A percentile compares a stretch with the other conserved stretches of the same genome.
These are phyloP conservation scores for Tetraodon nigroviridis DNA, from an alignment of 2,113 vertebrate genomes.

Conservation along the genomic window DNA sequence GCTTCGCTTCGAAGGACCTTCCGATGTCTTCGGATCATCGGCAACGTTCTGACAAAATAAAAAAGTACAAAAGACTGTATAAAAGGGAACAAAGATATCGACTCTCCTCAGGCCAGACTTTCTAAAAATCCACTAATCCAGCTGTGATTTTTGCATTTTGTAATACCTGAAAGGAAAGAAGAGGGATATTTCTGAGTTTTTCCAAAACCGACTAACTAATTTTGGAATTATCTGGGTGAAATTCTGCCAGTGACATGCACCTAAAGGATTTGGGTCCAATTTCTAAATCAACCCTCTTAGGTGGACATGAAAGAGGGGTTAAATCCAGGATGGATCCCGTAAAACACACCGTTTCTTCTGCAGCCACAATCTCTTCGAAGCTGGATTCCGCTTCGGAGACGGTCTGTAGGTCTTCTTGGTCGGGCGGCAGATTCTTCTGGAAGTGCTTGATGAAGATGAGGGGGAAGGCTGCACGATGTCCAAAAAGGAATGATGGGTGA, in stretches of 20 bases:
- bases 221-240: too few species aligned
- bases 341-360: conserved; percentile 40
- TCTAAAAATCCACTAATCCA: too few species aligned
- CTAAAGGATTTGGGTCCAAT: too few species aligned
- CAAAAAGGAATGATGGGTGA: not conserved
- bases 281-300: too few species aligned
- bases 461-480: conserved; percentile 57
- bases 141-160: too few species aligned
- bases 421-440: conserved; percentile 18
- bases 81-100: too few species aligned
- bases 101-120: too few species aligned
- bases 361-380: conserved; percentile 57
- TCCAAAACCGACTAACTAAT: too few species aligned
- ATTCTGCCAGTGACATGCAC: too few species aligned
- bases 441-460: conserved; percentile 64
- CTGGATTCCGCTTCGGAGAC: conserved; percentile 60
- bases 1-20: conserved; percentile 3
- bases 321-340: not conserved
- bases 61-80: not conserved
- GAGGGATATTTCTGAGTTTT: too few species aligned
- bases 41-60: conserved; percentile 19
- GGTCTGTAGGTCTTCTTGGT: conserved; percentile 30
- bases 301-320: too few species aligned
- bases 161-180: too few species aligned
- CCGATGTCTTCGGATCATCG: not conserved